These are phyloP conservation scores for Eristalinus aeneus DNA, from an alignment of 2,888 invertebrate species.

Conservation along the genomic window DNA sequence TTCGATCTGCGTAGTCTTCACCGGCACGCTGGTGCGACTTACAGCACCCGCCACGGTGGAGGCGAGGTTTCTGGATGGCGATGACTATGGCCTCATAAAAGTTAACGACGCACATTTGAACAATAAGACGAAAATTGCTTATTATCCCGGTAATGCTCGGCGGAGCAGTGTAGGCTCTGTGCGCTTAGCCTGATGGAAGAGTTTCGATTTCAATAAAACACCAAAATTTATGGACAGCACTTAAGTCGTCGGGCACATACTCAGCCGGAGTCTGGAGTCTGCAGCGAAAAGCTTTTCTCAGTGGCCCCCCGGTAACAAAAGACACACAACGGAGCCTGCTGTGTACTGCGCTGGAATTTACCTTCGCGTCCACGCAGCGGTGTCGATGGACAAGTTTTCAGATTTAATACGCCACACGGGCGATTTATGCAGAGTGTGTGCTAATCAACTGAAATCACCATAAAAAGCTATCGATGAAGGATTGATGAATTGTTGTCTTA, in stretches of 20 bases:
- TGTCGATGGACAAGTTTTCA: not conserved
- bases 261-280: not conserved
- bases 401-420: slow-evolving; percentile 26
- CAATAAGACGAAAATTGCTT: slow-evolving; percentile 53
- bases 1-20: slow-evolving; percentile 12
- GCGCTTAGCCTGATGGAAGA: slow-evolving; percentile 36
- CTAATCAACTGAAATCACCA: slow-evolving; percentile 24
- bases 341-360: slow-evolving; percentile 3
- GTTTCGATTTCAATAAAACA: slow-evolving; percentile 58
- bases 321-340: not conserved
- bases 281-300: slow-evolving; percentile 1
- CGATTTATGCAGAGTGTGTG: slow-evolving; percentile 30
- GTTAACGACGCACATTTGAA: slow-evolving; percentile 51
- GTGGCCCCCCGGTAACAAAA: not conserved
- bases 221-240: slow-evolving; percentile 40
- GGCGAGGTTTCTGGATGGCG: not conserved
- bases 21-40: not conserved
- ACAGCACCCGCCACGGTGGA: not conserved
- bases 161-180: not conserved
- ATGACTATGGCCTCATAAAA: slow-evolving; percentile 25
- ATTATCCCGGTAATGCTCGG: slow-evolving; percentile 33
- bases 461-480: slow-evolving; percentile 1
- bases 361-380: slow-evolving; percentile 15
- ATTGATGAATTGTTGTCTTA: not conserved
- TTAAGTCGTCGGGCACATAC: slow-evolving; percentile 45